phyloP scores from a whole-genome alignment of 2,888 invertebrate genomes.

The Drosophila yooni region DNA sequence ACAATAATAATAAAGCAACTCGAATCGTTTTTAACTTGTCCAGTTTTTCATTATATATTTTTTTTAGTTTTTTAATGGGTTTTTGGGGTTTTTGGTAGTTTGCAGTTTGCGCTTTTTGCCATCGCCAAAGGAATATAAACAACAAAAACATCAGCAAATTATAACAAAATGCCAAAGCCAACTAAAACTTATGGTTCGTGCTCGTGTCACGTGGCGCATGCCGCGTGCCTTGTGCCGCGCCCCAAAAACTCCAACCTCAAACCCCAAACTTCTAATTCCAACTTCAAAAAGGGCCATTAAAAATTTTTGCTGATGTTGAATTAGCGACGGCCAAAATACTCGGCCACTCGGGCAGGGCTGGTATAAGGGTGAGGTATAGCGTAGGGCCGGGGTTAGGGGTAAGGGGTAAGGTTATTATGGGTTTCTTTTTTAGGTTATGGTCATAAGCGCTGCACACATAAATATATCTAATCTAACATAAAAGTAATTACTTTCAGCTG shows the following conservation, averaged over 20 bases:
- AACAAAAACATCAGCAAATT: slow-evolving; percentile 27
- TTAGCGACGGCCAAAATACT: slow-evolving; percentile 45
- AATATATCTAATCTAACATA: slow-evolving; percentile 78
- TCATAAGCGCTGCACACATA: slow-evolving; percentile 61
- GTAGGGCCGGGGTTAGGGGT: background rate
- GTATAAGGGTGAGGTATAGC: background rate
- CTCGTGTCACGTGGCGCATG: slow-evolving; percentile 10
- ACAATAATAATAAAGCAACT: slow-evolving; percentile 22
- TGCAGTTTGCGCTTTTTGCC: slow-evolving; percentile 69
- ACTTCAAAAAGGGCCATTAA: slow-evolving; percentile 56
- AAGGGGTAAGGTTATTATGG: background rate
- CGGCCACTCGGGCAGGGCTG: background rate
- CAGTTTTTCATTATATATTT: slow-evolving; percentile 6
- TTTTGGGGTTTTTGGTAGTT: slow-evolving; percentile 34
- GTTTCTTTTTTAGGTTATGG: slow-evolving; percentile 23
- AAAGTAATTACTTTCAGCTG: slow-evolving; percentile 80
- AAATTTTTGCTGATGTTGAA: slow-evolving; percentile 70
- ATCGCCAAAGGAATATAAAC: slow-evolving; percentile 55
- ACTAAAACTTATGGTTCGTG: slow-evolving; percentile 52
- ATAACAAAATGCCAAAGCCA: slow-evolving; percentile 41
- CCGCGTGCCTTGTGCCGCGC: slow-evolving; percentile 4
- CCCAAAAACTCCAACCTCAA: background rate
- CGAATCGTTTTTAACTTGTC: slow-evolving; percentile 26
- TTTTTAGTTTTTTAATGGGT: background rate
- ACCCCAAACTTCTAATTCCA: slow-evolving; percentile 2